Base-by-base conservation (phyloP, 2,888 invertebrate species). In the Polydrusus cervinus region DNA sequence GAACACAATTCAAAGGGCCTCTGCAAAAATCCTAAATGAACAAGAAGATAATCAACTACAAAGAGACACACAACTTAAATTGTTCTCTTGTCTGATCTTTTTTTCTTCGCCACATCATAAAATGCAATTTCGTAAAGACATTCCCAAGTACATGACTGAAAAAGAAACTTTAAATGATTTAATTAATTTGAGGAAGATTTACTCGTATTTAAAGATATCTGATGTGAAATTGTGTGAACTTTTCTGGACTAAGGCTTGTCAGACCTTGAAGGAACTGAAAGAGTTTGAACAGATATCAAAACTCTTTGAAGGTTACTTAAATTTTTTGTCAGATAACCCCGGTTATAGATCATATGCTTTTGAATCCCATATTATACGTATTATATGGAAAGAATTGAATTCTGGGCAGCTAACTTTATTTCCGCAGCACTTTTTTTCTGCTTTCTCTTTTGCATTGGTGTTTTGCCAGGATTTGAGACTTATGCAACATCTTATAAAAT, bases 291-390 rank as follows among this genome's bases (percentile, higher is more conserved):
- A 83, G 60, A 80, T 89, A 49, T 74, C 88, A 9, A 85, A 84
- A 38, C 84, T 89, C 45, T 88, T 88, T 75, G 86, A 88, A 70
- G 88, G 88, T 71, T 91, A 91, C 79, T 88, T 90, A 86, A 86
- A 88, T 80, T 90, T 90, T 79, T 89, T 89, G 77, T 88, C 88
- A 68, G 89, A 89, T 80, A 81, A 90, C 1, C 88, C 89, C 6
- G 88, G 88, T 9, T 90, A 89, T 81, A 85, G 90, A 0, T 87
- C 89, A 78, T 78, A 81, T n/a, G 81, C 83, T 8, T 86, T 90
- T 74, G 91, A 91, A 79, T 86, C 85, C 13, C 79, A 81, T 47
- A 78, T 89, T n/a, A 82, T 87, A 18, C 81, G 85, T 38, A 78
- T 87, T 77, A 84, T 89, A 74, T 82, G 88, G 79, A 76, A 83